These are phyloP conservation scores for Chaetura pelagica DNA, from an alignment of 2,113 vertebrate genomes.

Conservation along the genomic window DNA sequence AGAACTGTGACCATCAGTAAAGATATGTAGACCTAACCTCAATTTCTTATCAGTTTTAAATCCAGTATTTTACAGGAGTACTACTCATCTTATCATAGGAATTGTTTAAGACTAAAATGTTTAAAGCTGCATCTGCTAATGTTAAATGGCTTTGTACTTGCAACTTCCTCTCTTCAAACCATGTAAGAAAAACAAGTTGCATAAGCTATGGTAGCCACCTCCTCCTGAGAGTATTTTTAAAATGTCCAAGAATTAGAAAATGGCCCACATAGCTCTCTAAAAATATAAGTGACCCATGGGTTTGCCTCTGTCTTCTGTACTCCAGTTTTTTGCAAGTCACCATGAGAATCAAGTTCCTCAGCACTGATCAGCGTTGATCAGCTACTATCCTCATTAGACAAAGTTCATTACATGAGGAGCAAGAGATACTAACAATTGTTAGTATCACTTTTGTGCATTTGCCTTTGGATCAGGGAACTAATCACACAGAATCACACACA, in stretches of 20 bases:
- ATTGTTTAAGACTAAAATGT: neutral
- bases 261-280: neutral
- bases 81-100: neutral
- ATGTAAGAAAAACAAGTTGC: neutral
- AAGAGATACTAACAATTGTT: neutral
- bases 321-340: constrained; percentile 2
- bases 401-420: neutral
- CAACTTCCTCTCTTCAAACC: neutral
- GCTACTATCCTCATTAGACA: neutral
- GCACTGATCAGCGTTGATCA: neutral
- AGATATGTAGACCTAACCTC: neutral
- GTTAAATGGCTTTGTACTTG: neutral
- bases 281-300: neutral
- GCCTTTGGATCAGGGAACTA: neutral
- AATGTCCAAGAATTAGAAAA: neutral
- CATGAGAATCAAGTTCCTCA: neutral
- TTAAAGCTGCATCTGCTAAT: neutral
- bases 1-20: neutral
- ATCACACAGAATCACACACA: neutral
- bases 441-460: neutral
- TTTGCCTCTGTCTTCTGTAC: neutral
- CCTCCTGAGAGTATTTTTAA: neutral
- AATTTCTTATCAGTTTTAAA: neutral
- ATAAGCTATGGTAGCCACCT: neutral
- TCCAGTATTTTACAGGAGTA: neutral